phyloP scores from a whole-genome alignment of 2,888 invertebrate species.

The Sminthurides aquaticus region DNA sequence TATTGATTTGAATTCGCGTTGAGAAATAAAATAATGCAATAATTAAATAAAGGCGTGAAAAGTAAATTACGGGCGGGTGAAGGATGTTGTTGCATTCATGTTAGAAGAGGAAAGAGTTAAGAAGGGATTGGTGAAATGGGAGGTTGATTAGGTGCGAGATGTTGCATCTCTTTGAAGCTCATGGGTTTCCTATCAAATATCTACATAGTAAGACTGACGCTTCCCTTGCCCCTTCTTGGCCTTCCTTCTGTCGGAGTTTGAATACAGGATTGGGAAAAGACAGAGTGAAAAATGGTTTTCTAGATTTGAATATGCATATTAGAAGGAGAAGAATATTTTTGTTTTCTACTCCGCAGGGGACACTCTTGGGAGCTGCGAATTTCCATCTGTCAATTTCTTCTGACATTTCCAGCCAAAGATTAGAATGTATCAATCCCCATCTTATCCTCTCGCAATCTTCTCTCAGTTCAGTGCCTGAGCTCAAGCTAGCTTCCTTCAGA shows the following conservation, averaged over 20 bases:
- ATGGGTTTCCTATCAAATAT: no score
- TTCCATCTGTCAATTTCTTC: neutral
- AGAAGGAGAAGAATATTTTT: neutral
- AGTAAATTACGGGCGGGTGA: neutral
- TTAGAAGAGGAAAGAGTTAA: no score
- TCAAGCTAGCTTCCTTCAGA: no score
- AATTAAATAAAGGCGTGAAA: neutral
- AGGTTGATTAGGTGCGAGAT: neutral
- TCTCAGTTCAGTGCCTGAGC: no score
- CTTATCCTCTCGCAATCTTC: neutral
- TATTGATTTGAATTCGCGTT: neutral
- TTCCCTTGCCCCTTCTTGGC: no score
- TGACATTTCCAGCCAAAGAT: neutral
- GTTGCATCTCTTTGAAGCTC: no score
- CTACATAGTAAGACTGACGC: no score
- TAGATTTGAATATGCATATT: neutral
- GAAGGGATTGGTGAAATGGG: neutral
- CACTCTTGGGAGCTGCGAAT: neutral
- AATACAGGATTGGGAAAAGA: neutral
- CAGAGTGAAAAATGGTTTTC: neutral
- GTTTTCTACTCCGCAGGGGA: neutral
- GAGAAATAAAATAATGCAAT: neutral
- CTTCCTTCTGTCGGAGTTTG: no score
- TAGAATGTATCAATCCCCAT: neutral
- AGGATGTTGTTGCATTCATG: no score